Evolutionary conservation across 2,113 vertebrate species (phyloP).

Genomic region (Tragelaphus scriptus): DNA sequence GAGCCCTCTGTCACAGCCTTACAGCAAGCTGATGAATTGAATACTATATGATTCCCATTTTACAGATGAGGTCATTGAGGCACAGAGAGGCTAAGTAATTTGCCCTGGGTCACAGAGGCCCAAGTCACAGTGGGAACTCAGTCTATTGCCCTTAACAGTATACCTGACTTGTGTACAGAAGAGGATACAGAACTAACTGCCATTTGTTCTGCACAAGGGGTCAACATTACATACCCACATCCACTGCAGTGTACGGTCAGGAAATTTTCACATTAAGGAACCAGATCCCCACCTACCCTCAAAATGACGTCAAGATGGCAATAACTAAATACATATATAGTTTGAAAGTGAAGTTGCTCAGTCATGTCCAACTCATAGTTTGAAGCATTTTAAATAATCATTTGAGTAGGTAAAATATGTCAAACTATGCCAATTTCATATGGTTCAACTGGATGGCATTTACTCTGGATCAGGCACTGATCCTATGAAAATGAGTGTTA

Average conservation of each 20-base stretch:
- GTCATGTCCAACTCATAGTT: background rate
- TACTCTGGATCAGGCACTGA: background rate
- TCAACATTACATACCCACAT: background rate
- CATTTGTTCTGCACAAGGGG: background rate
- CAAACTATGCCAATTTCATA: background rate
- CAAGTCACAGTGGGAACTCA: background rate
- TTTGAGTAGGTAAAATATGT: background rate
- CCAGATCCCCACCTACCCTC: background rate
- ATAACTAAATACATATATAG: background rate
- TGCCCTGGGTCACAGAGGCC: background rate
- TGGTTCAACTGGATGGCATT: background rate
- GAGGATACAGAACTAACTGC: background rate
- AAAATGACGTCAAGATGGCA: background rate
- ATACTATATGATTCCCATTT: background rate
- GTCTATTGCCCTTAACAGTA: background rate
- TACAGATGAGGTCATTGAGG: background rate
- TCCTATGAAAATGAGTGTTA: background rate
- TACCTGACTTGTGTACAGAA: background rate
- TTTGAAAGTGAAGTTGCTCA: background rate
- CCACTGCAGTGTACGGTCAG: background rate
- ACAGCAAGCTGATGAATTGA: background rate
- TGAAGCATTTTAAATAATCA: background rate
- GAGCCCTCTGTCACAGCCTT: background rate
- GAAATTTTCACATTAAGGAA: background rate
- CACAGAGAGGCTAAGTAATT: background rate